Evolutionary conservation across 2,888 invertebrate genomes (phyloP), one percentile per base, ranked within the genome.

Genomic region (Gisinianus flammeolus): DNA sequence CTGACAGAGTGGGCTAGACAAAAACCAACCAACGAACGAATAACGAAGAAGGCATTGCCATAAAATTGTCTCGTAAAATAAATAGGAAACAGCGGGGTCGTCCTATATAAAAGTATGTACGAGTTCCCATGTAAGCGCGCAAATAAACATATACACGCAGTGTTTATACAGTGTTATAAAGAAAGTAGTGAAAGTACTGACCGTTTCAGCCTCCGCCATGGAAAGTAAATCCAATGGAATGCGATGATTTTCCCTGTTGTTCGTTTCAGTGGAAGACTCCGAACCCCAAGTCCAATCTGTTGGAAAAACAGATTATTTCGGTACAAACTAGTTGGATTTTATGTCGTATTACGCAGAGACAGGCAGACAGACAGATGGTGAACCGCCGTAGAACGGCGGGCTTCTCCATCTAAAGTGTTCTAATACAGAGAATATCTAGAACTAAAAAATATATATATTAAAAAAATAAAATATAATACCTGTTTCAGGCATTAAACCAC

Each of bases 191-290:
- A 71, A 54, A 71, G 5, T 35, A 73, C 70, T 79, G 33, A 82
- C 94, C 4, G 93, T 93, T 86, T 97, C 96, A 0, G 97, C 96
- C 87, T 97, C 97, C 74, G 93, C 91, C 0, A 95, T 93, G 86
- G 95, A 95, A 79, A 98, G 89, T 79, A 97, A 93, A 87, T 97
- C 96, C 87, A 94, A 94, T 0, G 97, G 97, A 86, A 98, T 95
- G 86, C 96, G 91, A 86, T 93, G 91, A 86, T 93, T 93, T 82
- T 92, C 91, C 68, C 91, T 89, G 82, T 91, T 88, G 86, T 90
- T 90, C 82, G 91, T 91, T 87, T 92, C 93, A 81, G 92, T 92
- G 4, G 81, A 81, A 22, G 83, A 83, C 70, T 84, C 84, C 26
- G 84, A 84, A 30, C 83, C 83, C 94, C 93, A 95, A 70, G 92